A percentile compares a stretch with the other conserved stretches of the same genome.
Evolutionary conservation across 2,888 invertebrate genomes (phyloP).

Genomic region (Xestia ashworthii): DNA sequence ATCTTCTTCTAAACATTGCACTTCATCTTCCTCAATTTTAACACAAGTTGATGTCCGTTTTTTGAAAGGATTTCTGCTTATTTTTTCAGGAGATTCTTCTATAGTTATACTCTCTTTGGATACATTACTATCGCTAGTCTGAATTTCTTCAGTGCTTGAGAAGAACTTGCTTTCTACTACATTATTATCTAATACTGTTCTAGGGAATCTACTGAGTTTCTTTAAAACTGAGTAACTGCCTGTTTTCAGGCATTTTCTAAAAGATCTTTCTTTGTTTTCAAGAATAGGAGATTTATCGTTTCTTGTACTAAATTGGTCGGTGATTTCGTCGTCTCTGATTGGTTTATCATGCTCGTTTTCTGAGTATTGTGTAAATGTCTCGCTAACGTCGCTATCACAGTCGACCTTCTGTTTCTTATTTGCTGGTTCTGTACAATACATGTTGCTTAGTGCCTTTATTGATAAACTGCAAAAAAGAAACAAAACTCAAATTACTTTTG

Average conservation of each 20-base stretch:
- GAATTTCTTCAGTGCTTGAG: slow-evolving; percentile 41
- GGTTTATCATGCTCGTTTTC: slow-evolving; percentile 70
- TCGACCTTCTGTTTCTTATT: slow-evolving; percentile 79
- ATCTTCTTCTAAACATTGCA: slow-evolving; percentile 69
- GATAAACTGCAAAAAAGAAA: slow-evolving; percentile 81
- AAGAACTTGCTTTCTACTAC: slow-evolving; percentile 92
- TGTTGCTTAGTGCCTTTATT: slow-evolving; percentile 84
- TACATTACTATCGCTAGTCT: slow-evolving; percentile 35
- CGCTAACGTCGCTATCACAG: slow-evolving; percentile 55
- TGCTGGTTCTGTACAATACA: slow-evolving; percentile 84
- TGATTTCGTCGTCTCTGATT: slow-evolving; percentile 67
- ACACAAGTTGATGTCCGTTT: slow-evolving; percentile 25
- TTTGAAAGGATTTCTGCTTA: slow-evolving; percentile 62
- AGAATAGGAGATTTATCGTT: slow-evolving; percentile 85
- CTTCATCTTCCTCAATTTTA: slow-evolving; percentile 60
- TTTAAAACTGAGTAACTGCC: slow-evolving; percentile 81
- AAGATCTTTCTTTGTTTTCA: slow-evolving; percentile 84
- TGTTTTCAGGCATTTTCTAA: slow-evolving; percentile 77
- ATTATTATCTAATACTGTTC: slow-evolving; percentile 83
- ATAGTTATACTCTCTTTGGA: slow-evolving; percentile 69
- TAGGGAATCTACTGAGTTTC: slow-evolving; percentile 88
- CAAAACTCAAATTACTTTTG: neutral
- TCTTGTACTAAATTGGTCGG: slow-evolving; percentile 61
- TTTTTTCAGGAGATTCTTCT: slow-evolving; percentile 75
- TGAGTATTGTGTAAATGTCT: slow-evolving; percentile 66